These are phyloP conservation scores for Clarias pachynema DNA, from an alignment of 2,797 vertebrate species.

Conservation along the genomic window DNA sequence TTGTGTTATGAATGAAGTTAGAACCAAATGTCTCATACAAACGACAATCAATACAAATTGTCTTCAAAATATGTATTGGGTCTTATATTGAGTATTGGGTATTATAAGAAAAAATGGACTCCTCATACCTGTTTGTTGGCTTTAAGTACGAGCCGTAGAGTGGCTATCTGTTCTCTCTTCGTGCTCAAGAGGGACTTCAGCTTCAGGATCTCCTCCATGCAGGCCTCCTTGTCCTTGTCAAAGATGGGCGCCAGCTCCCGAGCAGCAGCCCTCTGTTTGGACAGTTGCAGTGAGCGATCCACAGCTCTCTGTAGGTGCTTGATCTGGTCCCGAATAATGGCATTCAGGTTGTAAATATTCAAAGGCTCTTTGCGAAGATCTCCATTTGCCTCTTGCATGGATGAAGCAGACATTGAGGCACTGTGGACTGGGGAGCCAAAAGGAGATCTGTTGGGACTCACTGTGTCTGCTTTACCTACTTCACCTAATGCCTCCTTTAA, in stretches of 20 bases:
- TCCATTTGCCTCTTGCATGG: slow-evolving; percentile 79
- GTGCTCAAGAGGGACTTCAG: slow-evolving; percentile 96
- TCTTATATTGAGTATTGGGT: too few relatives aligned
- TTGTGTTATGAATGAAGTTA: neutral
- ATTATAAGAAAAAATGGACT: neutral
- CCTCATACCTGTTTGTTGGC: slow-evolving; percentile 93
- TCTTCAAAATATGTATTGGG: neutral
- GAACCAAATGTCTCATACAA: neutral
- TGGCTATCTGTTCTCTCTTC: slow-evolving; percentile 97
- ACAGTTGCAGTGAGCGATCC: slow-evolving; percentile 93
- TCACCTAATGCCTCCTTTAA: slow-evolving; percentile 79
- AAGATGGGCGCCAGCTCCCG: slow-evolving; percentile 90
- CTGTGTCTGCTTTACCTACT: slow-evolving; percentile 49
- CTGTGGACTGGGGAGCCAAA: slow-evolving; percentile 81
- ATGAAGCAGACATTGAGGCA: slow-evolving; percentile 81
- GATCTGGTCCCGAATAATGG: slow-evolving; percentile 98
- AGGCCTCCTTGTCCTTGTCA: slow-evolving; percentile 95
- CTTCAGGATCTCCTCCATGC: slow-evolving; percentile 97
- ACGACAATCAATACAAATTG: neutral
- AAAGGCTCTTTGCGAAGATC: slow-evolving; percentile 97
- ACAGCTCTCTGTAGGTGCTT: slow-evolving; percentile 97
- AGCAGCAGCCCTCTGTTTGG: slow-evolving; percentile 90
- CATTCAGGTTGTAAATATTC: slow-evolving; percentile 99
- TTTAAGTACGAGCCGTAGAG: slow-evolving; percentile 92
- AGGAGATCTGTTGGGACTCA: slow-evolving; percentile 82